A percentile compares a stretch with the other conserved stretches of the same genome.
These are phyloP conservation scores for Bryconaethiops microstoma DNA, from an alignment of 2,797 vertebrate genomes.

Conservation along the genomic window DNA sequence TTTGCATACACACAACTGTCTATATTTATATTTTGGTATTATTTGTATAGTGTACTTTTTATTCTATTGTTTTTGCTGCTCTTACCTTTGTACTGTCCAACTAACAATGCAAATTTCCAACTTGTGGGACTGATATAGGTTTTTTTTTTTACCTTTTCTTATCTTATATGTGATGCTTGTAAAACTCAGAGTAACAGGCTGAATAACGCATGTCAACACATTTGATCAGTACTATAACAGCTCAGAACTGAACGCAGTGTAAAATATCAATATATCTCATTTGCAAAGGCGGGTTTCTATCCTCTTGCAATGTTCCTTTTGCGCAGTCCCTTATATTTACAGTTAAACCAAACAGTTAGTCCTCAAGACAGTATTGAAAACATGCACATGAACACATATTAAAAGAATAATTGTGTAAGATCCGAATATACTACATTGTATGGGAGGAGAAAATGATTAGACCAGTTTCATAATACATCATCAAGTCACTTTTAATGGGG, in stretches of 20 bases:
- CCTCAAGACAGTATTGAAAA: neutral
- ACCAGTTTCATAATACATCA: neutral
- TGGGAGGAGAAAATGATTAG: neutral
- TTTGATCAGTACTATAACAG: neutral
- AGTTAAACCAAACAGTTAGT: neutral
- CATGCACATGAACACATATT: neutral
- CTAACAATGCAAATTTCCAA: too few species aligned
- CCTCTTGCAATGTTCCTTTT: neutral
- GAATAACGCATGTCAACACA: neutral
- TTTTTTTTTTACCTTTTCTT: too few species aligned
- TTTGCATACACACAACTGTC: too few species aligned
- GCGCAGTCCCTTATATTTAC: neutral
- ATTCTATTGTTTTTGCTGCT: too few species aligned
- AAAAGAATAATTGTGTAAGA: neutral
- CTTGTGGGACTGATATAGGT: too few species aligned
- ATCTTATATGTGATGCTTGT: neutral
- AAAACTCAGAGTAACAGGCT: neutral
- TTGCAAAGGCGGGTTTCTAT: neutral
- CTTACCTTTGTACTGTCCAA: too few species aligned
- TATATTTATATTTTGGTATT: too few species aligned
- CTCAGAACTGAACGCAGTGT: neutral
- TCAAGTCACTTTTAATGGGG: neutral
- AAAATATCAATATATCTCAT: neutral
- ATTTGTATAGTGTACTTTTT: too few species aligned
- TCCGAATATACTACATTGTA: neutral